Conservation (phyloP, 2,888 invertebrate genomes). For the Julus scandinavius region DNA sequence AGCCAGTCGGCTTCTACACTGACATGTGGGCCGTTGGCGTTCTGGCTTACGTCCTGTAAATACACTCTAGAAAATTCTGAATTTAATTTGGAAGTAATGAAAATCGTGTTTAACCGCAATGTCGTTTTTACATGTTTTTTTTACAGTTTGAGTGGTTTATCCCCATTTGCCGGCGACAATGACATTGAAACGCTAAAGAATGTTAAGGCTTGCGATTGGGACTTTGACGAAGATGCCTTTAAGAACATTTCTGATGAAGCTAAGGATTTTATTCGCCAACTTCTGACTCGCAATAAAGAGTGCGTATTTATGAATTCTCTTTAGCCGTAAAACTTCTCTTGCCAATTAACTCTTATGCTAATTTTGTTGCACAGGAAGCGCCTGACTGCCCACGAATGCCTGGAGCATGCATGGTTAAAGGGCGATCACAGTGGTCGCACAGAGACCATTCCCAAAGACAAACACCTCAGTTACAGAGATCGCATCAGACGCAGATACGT, state of each 20-base stretch:
- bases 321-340: background rate
- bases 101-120: background rate
- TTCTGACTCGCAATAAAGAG: conserved; percentile 93
- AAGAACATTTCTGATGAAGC: conserved; percentile 93
- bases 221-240: conserved; percentile 97
- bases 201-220: conserved; percentile 99
- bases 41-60: conserved; percentile 96
- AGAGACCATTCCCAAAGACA: conserved; percentile 80
- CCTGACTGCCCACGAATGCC: conserved; percentile 97
- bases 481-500: conserved; percentile 78
- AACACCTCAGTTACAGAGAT: conserved; percentile 88
- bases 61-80: conserved; percentile 62
- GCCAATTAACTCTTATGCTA: background rate
- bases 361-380: conserved; percentile 76
- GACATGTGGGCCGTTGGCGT: conserved; percentile 99
- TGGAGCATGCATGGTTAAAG: conserved; percentile 94
- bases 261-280: conserved; percentile 95
- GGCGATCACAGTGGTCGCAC: conserved; percentile 83
- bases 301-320: conserved; percentile 65
- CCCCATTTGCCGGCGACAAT: conserved; percentile 98
- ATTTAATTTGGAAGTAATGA: background rate
- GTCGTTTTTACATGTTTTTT: background rate
- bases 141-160: conserved; percentile 89
- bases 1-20: conserved; percentile 99
- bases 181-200: conserved; percentile 98